These are phyloP conservation scores for Gadus chalcogrammus DNA, from an alignment of 2,113 vertebrate genomes.

Conservation along the genomic window DNA sequence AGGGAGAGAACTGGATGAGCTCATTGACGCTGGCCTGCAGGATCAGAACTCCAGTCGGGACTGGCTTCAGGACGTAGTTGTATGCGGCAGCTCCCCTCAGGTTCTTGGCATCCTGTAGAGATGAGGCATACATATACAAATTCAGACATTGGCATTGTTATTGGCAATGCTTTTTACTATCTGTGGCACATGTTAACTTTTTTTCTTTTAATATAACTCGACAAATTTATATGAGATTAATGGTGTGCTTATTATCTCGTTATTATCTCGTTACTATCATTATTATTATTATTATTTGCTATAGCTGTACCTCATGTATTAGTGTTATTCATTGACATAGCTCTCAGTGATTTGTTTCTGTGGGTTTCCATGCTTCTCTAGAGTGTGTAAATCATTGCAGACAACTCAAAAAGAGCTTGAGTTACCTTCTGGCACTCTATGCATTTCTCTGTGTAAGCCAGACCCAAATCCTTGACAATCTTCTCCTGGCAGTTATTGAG, in stretches of 20 bases:
- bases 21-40: slow-evolving; percentile 70
- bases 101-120: slow-evolving; percentile 67
- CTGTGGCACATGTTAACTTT: neutral
- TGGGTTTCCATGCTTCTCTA: too few relatives aligned
- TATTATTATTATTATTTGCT: too few relatives aligned
- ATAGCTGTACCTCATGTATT: too few relatives aligned
- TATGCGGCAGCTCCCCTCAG: slow-evolving; percentile 70
- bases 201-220: neutral
- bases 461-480: slow-evolving; percentile 65
- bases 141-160: neutral
- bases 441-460: slow-evolving; percentile 69
- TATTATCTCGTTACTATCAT: neutral
- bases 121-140: neutral
- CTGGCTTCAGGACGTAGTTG: slow-evolving; percentile 74
- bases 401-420: neutral
- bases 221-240: too few relatives aligned
- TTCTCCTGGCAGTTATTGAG: slow-evolving; percentile 78
- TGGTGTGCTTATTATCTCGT: too few relatives aligned
- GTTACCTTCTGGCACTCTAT: slow-evolving; percentile 61
- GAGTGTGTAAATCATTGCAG: neutral
- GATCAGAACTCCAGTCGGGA: slow-evolving; percentile 58
- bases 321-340: too few relatives aligned
- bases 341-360: too few relatives aligned
- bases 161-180: neutral
- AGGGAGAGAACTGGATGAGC: slow-evolving; percentile 74